Conservation (phyloP, 2,888 invertebrate species). For the Oscheius sp. region DNA sequence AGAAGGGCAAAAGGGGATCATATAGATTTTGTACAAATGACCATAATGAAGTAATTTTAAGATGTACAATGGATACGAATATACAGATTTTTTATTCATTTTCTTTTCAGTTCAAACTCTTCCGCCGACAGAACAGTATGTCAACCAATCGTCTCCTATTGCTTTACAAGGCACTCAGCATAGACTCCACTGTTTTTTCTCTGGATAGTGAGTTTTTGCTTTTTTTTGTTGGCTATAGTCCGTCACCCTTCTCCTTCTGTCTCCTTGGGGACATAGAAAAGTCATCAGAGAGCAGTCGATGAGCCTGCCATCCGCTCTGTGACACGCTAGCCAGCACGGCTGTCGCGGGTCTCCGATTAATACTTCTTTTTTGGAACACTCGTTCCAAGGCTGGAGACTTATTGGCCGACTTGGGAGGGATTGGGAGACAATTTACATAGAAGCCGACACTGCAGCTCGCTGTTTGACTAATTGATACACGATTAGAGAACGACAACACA, state of each 20-base stretch:
- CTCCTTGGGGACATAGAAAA: conserved; percentile 23
- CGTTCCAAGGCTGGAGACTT: too few species aligned
- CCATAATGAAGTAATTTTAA: too few species aligned
- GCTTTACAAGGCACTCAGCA: conserved; percentile 68
- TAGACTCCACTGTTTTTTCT: conserved; percentile 73
- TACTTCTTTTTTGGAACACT: background rate
- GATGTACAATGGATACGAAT: too few species aligned
- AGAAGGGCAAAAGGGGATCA: background rate
- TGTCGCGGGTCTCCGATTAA: background rate
- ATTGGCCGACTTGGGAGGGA: too few species aligned
- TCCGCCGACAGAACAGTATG: conserved; percentile 63
- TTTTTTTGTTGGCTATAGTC: background rate
- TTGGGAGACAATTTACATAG: too few species aligned
- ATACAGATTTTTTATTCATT: background rate
- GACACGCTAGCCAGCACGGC: conserved; percentile 13
- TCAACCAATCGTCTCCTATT: conserved; percentile 68
- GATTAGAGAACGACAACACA: background rate
- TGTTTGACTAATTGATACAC: background rate
- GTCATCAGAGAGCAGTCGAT: conserved; percentile 28
- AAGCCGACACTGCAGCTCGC: background rate
- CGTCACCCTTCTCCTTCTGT: background rate
- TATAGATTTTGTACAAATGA: background rate
- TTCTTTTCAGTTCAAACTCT: conserved; percentile 21
- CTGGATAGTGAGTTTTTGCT: conserved; percentile 72
- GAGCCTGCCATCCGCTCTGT: background rate